These are phyloP conservation scores for Boloria selene DNA, from an alignment of 2,888 invertebrate genomes.

Conservation along the genomic window DNA sequence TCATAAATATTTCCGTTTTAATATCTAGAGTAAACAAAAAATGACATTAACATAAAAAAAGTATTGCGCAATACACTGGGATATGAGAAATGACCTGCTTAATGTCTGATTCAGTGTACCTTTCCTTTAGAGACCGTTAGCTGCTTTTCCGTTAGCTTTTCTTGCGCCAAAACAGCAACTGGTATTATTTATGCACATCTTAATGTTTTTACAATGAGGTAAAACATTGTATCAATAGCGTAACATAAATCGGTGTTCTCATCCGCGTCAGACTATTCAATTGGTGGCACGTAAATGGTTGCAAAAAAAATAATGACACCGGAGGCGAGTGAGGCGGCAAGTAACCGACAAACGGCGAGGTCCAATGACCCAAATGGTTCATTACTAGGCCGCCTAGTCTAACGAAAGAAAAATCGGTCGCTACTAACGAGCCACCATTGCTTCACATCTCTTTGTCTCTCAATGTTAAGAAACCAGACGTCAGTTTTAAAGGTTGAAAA, in stretches of 20 bases:
- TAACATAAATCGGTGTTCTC: slow-evolving; percentile 56
- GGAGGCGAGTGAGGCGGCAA: slow-evolving; percentile 51
- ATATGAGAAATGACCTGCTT: slow-evolving; percentile 18
- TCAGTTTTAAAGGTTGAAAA: slow-evolving; percentile 30
- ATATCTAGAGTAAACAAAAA: too few species aligned
- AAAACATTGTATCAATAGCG: slow-evolving; percentile 37
- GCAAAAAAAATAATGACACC: slow-evolving; percentile 43
- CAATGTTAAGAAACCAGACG: slow-evolving; percentile 35
- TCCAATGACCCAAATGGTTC: slow-evolving; percentile 80
- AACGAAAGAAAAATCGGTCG: slow-evolving; percentile 75
- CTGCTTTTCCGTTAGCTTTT: slow-evolving; percentile 40
- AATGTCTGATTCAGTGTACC: slow-evolving; percentile 28
- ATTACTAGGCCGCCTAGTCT: slow-evolving; percentile 70
- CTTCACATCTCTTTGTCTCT: slow-evolving; percentile 41
- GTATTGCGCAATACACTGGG: slow-evolving; percentile 24
- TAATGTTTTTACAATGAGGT: slow-evolving; percentile 37
- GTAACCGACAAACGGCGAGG: slow-evolving; percentile 73
- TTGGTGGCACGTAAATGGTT: slow-evolving; percentile 59
- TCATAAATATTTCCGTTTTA: too few species aligned
- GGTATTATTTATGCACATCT: slow-evolving; percentile 41
- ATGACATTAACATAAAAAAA: neutral
- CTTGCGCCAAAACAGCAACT: slow-evolving; percentile 33
- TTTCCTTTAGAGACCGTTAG: slow-evolving; percentile 31
- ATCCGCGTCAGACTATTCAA: slow-evolving; percentile 63
- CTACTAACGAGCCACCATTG: slow-evolving; percentile 47